Evolutionary conservation across 37 sponge, comb jelly and placozoan species (phyloP), one percentile per base, ranked within the genome.

Genomic region (Tethya wilhelma): DNA sequence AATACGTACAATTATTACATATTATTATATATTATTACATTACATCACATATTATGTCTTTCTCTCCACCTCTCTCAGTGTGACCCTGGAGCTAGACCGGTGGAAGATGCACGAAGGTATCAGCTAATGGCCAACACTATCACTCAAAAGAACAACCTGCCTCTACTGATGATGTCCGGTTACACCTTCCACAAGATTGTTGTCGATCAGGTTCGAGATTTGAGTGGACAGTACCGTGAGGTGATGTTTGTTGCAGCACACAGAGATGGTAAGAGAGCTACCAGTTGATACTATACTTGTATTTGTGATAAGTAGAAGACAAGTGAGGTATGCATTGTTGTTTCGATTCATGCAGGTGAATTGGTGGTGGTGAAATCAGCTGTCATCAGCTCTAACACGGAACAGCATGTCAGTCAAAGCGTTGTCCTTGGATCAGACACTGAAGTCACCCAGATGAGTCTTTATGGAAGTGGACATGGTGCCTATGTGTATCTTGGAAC

Each of bases 211-310:
- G 77, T 83, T 0, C 58, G 39, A 17, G 77, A 28, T 36, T 20
- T 88, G 23, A 77, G 79, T 59, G 80, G 77, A 1, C 34, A 56
- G 5, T 33, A 6, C 0, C 64, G 84, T 38, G 88, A 84, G 0
- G 77, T 90, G 11, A 57, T 90, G 69, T 90, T 79, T 64, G 74
- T 90, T 45, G 75, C 87, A 0, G 84, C 83, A 38, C 19, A 58
- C 46, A 59, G 69, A 59, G 68, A 60, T 56, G 76, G 81, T 81
- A 40, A 59, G 83, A 65, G 32, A 0, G n/a, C n/a, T n/a, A n/a
- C n/a, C n/a, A n/a, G n/a, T n/a, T n/a, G n/a, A n/a, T n/a, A n/a
- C n/a, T n/a, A n/a, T n/a, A n/a, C n/a, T n/a, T n/a, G n/a, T n/a
- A n/a, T n/a, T n/a, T n/a, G n/a, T n/a, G n/a, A n/a, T n/a, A n/a